Conservation (phyloP, 2,113 vertebrate species). For the Phrynosoma platyrhinos region DNA sequence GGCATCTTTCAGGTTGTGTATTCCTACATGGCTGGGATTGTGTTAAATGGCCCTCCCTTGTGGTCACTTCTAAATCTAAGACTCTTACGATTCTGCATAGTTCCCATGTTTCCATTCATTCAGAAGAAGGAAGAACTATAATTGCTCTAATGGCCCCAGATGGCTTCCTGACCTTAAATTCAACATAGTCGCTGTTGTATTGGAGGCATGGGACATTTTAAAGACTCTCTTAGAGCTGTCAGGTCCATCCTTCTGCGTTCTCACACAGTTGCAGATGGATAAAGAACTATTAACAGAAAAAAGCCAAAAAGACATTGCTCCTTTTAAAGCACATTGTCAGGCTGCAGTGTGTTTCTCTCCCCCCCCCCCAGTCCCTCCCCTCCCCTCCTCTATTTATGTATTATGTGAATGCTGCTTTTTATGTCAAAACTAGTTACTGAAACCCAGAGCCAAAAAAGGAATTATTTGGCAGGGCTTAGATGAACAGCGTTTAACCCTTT, state of each 20-base stretch:
- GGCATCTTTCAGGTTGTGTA: too few species aligned
- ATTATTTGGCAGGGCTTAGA: conserved; percentile 67
- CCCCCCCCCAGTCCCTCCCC: too few species aligned
- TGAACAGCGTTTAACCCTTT: conserved; percentile 66
- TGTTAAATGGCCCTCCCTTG: too few species aligned
- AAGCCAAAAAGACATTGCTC: neutral
- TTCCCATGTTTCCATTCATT: neutral
- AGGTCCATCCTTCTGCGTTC: too few species aligned
- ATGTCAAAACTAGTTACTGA: conserved; percentile 70
- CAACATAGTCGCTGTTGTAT: neutral
- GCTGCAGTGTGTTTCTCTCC: neutral
- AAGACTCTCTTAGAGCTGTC: neutral
- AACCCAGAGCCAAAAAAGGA: conserved; percentile 59
- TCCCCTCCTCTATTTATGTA: conserved; percentile 8
- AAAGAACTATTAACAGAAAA: neutral
- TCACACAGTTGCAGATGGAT: too few species aligned
- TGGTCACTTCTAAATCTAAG: too few species aligned
- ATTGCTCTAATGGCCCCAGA: neutral
- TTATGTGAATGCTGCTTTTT: conserved; percentile 47
- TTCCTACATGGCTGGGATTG: too few species aligned
- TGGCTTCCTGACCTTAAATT: too few species aligned
- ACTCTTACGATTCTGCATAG: neutral
- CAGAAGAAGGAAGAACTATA: neutral
- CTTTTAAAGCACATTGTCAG: neutral
- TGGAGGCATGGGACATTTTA: too few species aligned